Evolutionary conservation across 2,797 vertebrate genomes (phyloP).

Genomic region (Xenentodon cancila): DNA sequence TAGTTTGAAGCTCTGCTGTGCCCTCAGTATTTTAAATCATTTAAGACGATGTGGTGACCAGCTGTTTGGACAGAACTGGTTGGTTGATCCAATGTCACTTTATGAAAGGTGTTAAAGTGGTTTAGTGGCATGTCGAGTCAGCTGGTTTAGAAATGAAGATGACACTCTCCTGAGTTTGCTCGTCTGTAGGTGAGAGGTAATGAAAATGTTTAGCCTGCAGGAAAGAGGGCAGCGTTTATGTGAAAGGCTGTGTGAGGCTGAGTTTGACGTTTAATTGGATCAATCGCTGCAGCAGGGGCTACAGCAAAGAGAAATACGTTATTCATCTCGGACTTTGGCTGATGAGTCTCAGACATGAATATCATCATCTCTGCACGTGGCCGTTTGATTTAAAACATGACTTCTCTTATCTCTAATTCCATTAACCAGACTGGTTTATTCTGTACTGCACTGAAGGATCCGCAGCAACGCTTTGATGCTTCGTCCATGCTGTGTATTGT

Average conservation of each 20-base stretch:
- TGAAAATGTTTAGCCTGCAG: constrained; percentile 17
- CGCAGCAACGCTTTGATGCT: constrained; percentile 20
- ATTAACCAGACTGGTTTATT: constrained; percentile 25
- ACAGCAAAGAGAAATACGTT: not conserved
- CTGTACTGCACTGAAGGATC: constrained; percentile 22
- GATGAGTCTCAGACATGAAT: constrained; percentile 1
- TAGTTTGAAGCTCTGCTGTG: not conserved
- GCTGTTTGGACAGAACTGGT: not conserved
- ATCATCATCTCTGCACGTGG: not conserved
- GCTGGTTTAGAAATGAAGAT: constrained; percentile 18
- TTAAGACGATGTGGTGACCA: constrained; percentile 4
- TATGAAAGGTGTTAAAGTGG: constrained; percentile 10
- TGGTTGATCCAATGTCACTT: constrained; percentile 1
- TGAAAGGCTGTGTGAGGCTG: constrained; percentile 27
- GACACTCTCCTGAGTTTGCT: constrained; percentile 22
- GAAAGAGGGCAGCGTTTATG: constrained; percentile 20
- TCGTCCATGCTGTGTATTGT: not conserved
- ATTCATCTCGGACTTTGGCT: not conserved
- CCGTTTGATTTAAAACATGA: constrained; percentile 13
- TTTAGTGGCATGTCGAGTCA: constrained; percentile 1
- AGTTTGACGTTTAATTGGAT: constrained; percentile 23
- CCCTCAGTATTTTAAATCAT: constrained; percentile 1
- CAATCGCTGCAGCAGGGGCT: not conserved
- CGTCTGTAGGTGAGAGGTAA: constrained; percentile 18
- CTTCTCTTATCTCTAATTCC: not conserved